phyloP scores from a whole-genome alignment of 1,140 invertebrate genomes.

The Phymastichus coffea region DNA sequence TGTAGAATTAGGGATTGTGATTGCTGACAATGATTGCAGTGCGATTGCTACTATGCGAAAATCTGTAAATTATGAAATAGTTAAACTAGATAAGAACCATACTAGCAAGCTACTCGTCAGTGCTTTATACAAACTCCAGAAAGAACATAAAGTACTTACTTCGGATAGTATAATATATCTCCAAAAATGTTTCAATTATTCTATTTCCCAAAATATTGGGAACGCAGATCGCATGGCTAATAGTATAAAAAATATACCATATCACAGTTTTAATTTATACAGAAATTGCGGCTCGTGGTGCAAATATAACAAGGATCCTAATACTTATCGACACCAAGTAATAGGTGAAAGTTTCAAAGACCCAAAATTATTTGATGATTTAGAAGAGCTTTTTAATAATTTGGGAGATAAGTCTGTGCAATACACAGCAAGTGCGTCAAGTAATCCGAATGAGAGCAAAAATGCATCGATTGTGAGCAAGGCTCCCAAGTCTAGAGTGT shows the following conservation, averaged over 20 bases:
- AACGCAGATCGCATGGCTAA: conserved; percentile 16
- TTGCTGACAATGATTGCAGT: conserved; percentile 29
- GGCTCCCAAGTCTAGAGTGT: conserved; percentile 24
- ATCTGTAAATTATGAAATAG: conserved; percentile 16
- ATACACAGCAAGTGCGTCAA: conserved; percentile 21
- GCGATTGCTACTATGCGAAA: conserved; percentile 22
- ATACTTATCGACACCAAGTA: conserved; percentile 16
- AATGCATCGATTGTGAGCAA: conserved; percentile 28
- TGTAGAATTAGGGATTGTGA: conserved; percentile 15
- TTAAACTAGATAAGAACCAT: conserved; percentile 22
- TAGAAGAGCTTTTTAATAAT: conserved; percentile 19
- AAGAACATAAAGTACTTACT: conserved; percentile 23
- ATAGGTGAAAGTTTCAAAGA: conserved; percentile 26
- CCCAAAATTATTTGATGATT: conserved; percentile 11
- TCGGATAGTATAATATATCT: conserved; percentile 26
- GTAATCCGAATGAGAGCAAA: conserved; percentile 32
- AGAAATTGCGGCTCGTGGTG: conserved; percentile 30
- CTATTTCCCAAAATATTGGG: conserved; percentile 30
- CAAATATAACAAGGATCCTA: conserved; percentile 10
- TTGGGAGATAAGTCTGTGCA: conserved; percentile 16
- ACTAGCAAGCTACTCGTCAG: conserved; percentile 23
- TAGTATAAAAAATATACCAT: conserved; percentile 30
- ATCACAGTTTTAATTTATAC: conserved; percentile 26
- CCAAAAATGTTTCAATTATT: conserved; percentile 29
- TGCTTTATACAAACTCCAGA: conserved; percentile 25